A percentile compares a stretch with the other conserved stretches of the same genome.
phyloP scores from a whole-genome alignment of 2,113 vertebrate genomes.

The Saimiri boliviensis region DNA sequence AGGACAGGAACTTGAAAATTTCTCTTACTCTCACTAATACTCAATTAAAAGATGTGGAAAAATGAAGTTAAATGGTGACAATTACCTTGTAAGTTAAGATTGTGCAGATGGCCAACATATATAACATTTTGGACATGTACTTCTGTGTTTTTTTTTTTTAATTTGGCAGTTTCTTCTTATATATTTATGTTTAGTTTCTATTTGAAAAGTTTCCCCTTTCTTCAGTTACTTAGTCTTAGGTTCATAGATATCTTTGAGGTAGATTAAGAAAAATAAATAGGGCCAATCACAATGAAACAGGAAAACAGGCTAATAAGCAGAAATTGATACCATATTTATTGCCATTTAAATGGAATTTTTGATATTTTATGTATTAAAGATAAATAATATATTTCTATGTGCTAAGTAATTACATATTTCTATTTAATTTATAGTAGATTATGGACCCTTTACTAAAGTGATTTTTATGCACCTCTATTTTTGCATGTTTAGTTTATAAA shows the following conservation, averaged over 20 bases:
- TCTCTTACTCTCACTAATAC: slow-evolving; percentile 53
- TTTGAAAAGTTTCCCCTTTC: not conserved
- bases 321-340: not conserved
- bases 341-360: not conserved
- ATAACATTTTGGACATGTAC: not conserved
- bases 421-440: not conserved
- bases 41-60: slow-evolving; percentile 46
- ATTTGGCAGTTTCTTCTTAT: not conserved
- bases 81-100: slow-evolving; percentile 27
- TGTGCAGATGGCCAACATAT: not conserved
- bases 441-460: not conserved
- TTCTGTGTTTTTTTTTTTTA: not conserved
- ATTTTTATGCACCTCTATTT: not conserved
- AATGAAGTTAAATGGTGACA: slow-evolving; percentile 22
- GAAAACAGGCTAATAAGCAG: not conserved
- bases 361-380: slow-evolving; percentile 36
- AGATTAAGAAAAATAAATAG: not conserved
- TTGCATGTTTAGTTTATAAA: not conserved
- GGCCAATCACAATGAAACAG: not conserved
- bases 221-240: not conserved
- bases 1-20: slow-evolving; percentile 60
- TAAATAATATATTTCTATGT: not conserved
- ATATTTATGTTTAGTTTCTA: not conserved
- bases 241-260: not conserved
- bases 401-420: not conserved